Evolutionary conservation across 2,888 invertebrate genomes (phyloP), one percentile per base, ranked within the genome.

Genomic region (Aleiodes leptofemur): DNA sequence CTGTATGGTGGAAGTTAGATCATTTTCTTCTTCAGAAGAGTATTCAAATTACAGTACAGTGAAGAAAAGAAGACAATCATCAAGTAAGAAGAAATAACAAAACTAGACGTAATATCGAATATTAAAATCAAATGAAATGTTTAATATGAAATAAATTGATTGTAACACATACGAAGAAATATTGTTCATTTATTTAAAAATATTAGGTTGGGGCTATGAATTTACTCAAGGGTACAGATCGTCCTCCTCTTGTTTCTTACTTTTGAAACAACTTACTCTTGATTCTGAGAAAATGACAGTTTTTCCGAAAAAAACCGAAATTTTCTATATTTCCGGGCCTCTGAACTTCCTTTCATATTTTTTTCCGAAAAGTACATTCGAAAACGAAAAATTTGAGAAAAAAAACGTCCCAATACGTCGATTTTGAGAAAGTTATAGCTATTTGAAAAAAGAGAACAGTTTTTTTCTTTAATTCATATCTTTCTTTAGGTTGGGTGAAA

Each of bases 61-160:
- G 64, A 64, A 48, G 64, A 64, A 38, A 43, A 64, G 23, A 48
- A 64, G 64, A 11, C 8, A 64, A 64, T 64, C 64, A 64, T 64
- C 23, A n/a, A 64, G 64, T 48, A 64, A 64, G 16, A 64, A 64
- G 48, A 64, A 43, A 64, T 64, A 5, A 64, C 9, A 64, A 64
- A 23, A 48, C 43, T 59, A 59, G 31, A 16, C 43, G 64, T 64
- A 64, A 64, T 64, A 16, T 43, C 43, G 11, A 64, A 64, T 64
- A 14, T 48, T 16, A 43, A 48, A 64, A n/a, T n/a, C n/a, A n/a
- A n/a, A 64, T 38, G 14, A 43, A 64, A 16, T 64, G 64, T 43
- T 64, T 7, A 48, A 64, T 23, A 48, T 14, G 16, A 48, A 16
- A 64, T 16, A 64, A 64, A 14, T 14, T 64, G 16, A 64, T 64